Evolutionary conservation across 2,888 invertebrate species (phyloP), one percentile per base, ranked within the genome.

Genomic region (Perithous albicinctus): DNA sequence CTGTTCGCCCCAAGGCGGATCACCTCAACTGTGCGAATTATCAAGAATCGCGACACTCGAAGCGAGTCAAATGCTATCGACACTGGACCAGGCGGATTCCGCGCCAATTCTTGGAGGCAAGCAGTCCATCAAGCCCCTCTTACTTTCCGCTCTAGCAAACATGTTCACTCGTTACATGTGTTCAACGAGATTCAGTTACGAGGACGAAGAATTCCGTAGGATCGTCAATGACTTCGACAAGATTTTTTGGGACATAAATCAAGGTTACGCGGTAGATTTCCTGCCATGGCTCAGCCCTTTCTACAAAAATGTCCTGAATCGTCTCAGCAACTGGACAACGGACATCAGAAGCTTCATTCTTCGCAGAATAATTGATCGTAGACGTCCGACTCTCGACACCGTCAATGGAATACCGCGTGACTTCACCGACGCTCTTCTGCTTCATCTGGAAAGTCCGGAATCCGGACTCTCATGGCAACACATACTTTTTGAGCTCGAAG

Each of bases 181-280:
- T 93, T 96, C 96, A n/a, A 94, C 95, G 0, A 94, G 96, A 1
- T 97, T 97, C 88, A 95, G 95, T 48, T 95, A 96, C 74, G 94
- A 95, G 12, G 96, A 97, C 85, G 76, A 88, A 0, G 95, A 95
- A 18, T 98, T 97, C 93, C 93, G 94, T 63, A 93, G 94, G 76
- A 94, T 96, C 5, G 96, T 97, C 0, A 93, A 95, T 26, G 94
- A 94, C 77, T 98, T 97, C 90, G 98, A 98, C 87, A 96, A 96
- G 86, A 97, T 98, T 67, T 98, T 98, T 93, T 97, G 97, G 96
- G 97, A 98, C 90, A 97, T 98, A 84, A 98, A 98, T 91, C 97
- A 97, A 88, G 97, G 97, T 0, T 97, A 97, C 90, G 96, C 97
- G 0, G 95, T 97, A 0, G 98, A 98, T 88, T 98, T 98, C 88